Evolutionary conservation across 1,140 invertebrate genomes (phyloP), one percentile per base, ranked within the genome.

Genomic region (Papilio glaucus): DNA sequence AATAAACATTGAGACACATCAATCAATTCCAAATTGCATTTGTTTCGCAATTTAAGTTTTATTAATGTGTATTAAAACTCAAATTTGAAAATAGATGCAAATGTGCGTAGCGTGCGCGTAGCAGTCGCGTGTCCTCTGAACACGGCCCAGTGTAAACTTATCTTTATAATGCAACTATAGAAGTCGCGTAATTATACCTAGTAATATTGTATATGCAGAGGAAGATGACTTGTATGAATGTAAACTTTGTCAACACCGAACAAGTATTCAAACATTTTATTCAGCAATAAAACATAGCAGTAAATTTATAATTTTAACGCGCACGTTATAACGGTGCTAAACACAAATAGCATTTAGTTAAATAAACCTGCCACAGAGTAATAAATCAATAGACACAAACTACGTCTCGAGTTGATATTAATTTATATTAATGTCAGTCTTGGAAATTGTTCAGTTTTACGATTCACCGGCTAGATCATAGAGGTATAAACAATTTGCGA

Each of bases 361-460:
- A 24, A 65, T 38, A 41, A 9, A 21, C 7, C 49, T 53, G 13
- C 15, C 62, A 41, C 37, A 18, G 62, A 65, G 37, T 65, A 24
- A 65, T 65, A 41, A 65, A 41, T 65, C 62, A 65, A 65, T 65
- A 65, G 62, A 39, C 21, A 62, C 33, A 38, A 33, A 24, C 49
- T 24, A 63, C 33, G n/a, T 62, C 15, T 38, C n/a, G 13, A 37
- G 29, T 62, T 62, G 21, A 61, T 33, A 62, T 62, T 37, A 62
- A 62, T 62, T 62, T 62, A 33, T 29, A 7, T 62, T 62, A 62
- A 62, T 37, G 29, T 62, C 26, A 6, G 53, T 60, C 29, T 62
- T 62, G 4, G 60, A 37, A 15, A 62, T 10, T 29, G 18, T 29
- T 9, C 12, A 9, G 57, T 26, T 29, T 60, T 29, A 60, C 13